Evolutionary conservation across 2,888 invertebrate species (phyloP), one percentile per base, ranked within the genome.

Genomic region (Ectemnius continuus): DNA sequence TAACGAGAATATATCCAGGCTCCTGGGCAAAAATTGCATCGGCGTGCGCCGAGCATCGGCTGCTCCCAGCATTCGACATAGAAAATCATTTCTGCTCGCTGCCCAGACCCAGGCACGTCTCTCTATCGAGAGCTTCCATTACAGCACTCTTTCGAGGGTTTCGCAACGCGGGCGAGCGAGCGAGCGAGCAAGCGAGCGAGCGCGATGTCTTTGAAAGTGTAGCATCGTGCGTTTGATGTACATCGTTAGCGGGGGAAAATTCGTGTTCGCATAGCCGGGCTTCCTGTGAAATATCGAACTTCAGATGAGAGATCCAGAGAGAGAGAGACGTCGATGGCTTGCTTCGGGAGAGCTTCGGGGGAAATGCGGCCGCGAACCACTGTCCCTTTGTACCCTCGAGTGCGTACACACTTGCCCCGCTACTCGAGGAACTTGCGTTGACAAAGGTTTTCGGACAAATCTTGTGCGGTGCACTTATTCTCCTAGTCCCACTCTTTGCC

Each of bases 371-470:
- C 61, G 70, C 61, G 65, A 66, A 66, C 57, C 58, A 65, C 60
- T 48, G 70, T 58, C 58, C 60, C 64, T 63, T 48, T 66, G 58
- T 61, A 61, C 59, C 36, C 36, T 66, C 64, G 73, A 72, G 75
- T 63, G 47, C 47, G 67, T 61, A 52, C 61, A 68, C 75, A 70
- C 63, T 70, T 70, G 52, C 58, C 71, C 56, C 20, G 56, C 28
- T 65, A 67, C 84, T 84, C 79, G 79, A 79, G 70, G 73, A 60
- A 79, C 79, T 79, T 81, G 65, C 73, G 75, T 79, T 70, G 71
- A 81, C 84, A 82, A 84, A 82, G 82, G 75, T 82, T 67, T 70
- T 76, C 76, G 65, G 78, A 75, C 65, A 71, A 78, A 67, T 65
- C 72, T 58, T 56, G 67, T 62, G 72, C 61, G 64, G 46, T 52